Evolutionary conservation across 2,888 invertebrate species (phyloP).

Genomic region (Aleiodes alternator): DNA sequence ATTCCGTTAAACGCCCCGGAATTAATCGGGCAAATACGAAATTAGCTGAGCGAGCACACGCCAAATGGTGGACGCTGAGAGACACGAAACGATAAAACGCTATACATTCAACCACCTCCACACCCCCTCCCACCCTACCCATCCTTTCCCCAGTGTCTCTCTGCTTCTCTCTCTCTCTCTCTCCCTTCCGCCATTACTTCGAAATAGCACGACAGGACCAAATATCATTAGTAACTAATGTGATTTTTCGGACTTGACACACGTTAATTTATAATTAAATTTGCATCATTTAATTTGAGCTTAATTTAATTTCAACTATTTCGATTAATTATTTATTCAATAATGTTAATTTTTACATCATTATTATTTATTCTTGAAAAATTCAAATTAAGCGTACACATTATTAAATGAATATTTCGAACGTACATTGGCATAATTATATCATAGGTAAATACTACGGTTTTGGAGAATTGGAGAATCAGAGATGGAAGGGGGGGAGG

Average conservation of each 20-base stretch:
- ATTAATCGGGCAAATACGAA: conserved; percentile 72
- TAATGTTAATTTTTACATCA: neutral
- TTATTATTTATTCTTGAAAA: neutral
- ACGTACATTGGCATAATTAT: neutral
- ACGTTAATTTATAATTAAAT: conserved; percentile 28
- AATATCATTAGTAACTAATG: conserved; percentile 71
- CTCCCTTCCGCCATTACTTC: conserved; percentile 11
- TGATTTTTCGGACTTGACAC: conserved; percentile 61
- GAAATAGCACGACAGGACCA: conserved; percentile 62
- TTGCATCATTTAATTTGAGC: conserved; percentile 25
- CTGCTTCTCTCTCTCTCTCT: conserved; percentile 39
- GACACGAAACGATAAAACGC: conserved; percentile 31
- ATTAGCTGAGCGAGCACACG: conserved; percentile 64
- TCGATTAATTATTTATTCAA: conserved; percentile 22
- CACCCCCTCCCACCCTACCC: neutral
- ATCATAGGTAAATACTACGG: conserved; percentile 14
- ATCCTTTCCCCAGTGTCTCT: conserved; percentile 1
- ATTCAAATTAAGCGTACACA: neutral
- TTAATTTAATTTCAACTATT: conserved; percentile 6
- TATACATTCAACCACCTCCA: neutral
- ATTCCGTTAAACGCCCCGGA: conserved; percentile 69
- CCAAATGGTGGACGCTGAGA: conserved; percentile 43
- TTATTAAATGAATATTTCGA: neutral
- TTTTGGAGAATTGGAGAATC: neutral
- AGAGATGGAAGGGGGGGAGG: neutral